Conservation (phyloP, 1,140 invertebrate genomes). For the Apocrypta bakeri region DNA sequence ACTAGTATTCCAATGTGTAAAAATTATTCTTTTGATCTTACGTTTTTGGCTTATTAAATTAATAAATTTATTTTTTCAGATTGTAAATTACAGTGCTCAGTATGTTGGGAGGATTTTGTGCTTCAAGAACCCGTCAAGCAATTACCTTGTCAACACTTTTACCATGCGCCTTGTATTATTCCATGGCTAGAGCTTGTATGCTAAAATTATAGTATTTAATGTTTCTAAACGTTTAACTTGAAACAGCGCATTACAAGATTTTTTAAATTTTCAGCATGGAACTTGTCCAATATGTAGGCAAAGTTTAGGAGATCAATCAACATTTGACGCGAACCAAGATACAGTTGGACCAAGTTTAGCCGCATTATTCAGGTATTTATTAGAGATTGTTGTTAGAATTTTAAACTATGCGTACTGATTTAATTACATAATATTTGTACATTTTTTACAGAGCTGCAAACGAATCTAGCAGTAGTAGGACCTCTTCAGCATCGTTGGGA, state of each 20-base stretch:
- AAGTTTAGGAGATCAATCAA: slow-evolving; percentile 78
- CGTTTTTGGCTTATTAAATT: too few relatives aligned
- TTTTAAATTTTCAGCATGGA: slow-evolving; percentile 82
- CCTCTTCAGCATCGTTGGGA: slow-evolving; percentile 66
- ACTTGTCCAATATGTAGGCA: slow-evolving; percentile 97
- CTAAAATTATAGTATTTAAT: slow-evolving; percentile 35
- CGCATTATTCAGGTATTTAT: slow-evolving; percentile 71
- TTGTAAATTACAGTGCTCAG: slow-evolving; percentile 91
- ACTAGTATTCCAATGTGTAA: neutral
- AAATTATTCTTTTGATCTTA: neutral
- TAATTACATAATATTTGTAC: slow-evolving; percentile 29
- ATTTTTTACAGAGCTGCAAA: slow-evolving; percentile 64
- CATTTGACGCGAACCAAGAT: slow-evolving; percentile 69
- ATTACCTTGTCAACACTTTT: slow-evolving; percentile 93
- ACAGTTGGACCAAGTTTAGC: slow-evolving; percentile 72
- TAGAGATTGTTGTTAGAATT: neutral
- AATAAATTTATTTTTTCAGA: slow-evolving; percentile 70
- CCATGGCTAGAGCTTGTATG: slow-evolving; percentile 94
- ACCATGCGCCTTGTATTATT: slow-evolving; percentile 93
- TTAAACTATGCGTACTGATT: neutral
- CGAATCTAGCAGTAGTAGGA: slow-evolving; percentile 66
- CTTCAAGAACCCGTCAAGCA: slow-evolving; percentile 89
- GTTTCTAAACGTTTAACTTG: neutral
- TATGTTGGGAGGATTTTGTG: slow-evolving; percentile 97
- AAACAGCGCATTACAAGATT: neutral